These are phyloP conservation scores for zebrafish (Danio rerio) DNA, from an alignment of 2,113 vertebrate genomes.

Conservation along the genomic window GRCz12tu NC_133194.1:9309001-9309500, in stretches of 20 bases:
- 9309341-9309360: constrained; percentile 70
- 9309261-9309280: constrained; percentile 37
- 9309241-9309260: constrained; percentile 17
- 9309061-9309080: constrained; percentile 37
- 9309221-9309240: constrained; percentile 36
- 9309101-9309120: constrained; percentile 4
- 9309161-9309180: not conserved
- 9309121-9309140: constrained; percentile 30
- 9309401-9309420: constrained; percentile 45
- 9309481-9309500: not conserved
- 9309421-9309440: not conserved
- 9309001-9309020: not conserved
- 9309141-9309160: constrained; percentile 50
- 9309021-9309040: not conserved
- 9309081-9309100: constrained; percentile 18
- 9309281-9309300: constrained; percentile 60
- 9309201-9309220: constrained; percentile 5
- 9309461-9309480: not conserved
- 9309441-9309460: not conserved
- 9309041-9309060: constrained; percentile 11
- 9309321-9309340: constrained; percentile 74
- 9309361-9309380: constrained; percentile 76
- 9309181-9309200: constrained; percentile 47
- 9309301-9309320: constrained; percentile 83
- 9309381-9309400: constrained; percentile 63